These are phyloP conservation scores for Beroe forskalii DNA, from an alignment of 37 sponge, comb jelly and placozoan species.

Conservation along the genomic window DNA sequence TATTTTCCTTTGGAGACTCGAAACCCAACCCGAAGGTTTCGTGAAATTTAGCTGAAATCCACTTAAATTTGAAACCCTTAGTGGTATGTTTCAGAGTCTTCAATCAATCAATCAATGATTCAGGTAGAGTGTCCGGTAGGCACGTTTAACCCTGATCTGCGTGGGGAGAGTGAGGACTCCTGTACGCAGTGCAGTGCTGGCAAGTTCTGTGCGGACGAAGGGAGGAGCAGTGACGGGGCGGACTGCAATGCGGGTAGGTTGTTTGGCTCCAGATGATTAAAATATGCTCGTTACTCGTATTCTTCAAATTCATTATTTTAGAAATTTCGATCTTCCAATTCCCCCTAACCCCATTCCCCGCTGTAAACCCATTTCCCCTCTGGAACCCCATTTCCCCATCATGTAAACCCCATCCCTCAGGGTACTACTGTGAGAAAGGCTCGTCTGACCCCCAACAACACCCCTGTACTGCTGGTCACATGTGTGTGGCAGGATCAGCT, in stretches of 20 bases:
- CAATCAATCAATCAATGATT: no score
- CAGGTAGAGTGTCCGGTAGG: slow-evolving; percentile 64
- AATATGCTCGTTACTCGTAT: no score
- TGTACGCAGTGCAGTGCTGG: slow-evolving; percentile 64
- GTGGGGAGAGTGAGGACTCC: not conserved
- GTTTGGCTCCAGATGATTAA: no score
- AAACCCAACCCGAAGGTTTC: no score
- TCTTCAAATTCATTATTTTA: not conserved
- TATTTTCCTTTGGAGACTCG: no score
- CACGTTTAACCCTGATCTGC: slow-evolving; percentile 16
- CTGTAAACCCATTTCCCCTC: no score
- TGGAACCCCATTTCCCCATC: no score
- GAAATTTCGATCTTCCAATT: no score
- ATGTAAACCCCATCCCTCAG: slow-evolving; percentile 29
- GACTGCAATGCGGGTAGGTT: slow-evolving; percentile 65
- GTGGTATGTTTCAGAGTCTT: no score
- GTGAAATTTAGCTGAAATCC: no score
- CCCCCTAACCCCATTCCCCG: no score
- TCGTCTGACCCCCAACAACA: slow-evolving; percentile 18
- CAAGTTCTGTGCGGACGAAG: slow-evolving; percentile 59
- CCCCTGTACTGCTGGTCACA: not conserved
- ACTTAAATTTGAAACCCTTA: no score
- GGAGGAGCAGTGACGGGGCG: slow-evolving; percentile 9
- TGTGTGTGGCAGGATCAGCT: slow-evolving; percentile 16
- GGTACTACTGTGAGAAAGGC: slow-evolving; percentile 58